Percentiles rank a stretch among this genome's conserved stretches.
These are phyloP conservation scores for Platichthys stellatus DNA, from an alignment of 2,113 vertebrate genomes.

Conservation along the genomic window DNA sequence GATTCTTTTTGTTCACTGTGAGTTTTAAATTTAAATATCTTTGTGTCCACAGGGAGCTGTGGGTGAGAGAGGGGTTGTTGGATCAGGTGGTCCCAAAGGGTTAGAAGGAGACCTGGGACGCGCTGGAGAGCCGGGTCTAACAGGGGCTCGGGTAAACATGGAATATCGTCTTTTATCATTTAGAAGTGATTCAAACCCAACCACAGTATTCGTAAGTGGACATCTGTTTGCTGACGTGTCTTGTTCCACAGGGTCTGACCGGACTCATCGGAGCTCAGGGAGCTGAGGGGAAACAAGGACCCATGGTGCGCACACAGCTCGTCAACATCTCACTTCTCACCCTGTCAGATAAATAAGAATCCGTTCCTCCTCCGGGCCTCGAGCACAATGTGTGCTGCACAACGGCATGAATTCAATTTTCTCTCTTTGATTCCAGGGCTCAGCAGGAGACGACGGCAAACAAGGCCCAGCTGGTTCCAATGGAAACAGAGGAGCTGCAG, in stretches of 20 bases:
- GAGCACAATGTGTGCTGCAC: neutral
- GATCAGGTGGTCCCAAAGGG: constrained; percentile 90
- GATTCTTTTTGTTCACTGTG: neutral
- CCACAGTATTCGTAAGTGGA: neutral
- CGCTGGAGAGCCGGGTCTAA: constrained; percentile 91
- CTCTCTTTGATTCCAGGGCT: constrained; percentile 80
- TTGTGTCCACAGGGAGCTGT: constrained; percentile 85
- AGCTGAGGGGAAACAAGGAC: constrained; percentile 93
- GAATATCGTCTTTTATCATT: neutral
- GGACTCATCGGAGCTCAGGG: constrained; percentile 92
- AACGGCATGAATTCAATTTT: neutral
- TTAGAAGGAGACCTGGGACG: constrained; percentile 92
- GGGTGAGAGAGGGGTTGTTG: constrained; percentile 90
- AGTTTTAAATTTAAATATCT: constrained; percentile 1
- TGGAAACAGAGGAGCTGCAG: constrained; percentile 89
- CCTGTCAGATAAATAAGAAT: neutral
- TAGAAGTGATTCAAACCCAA: neutral
- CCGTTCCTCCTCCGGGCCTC: neutral
- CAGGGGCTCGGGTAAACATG: constrained; percentile 91
- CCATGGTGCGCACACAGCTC: constrained; percentile 82
- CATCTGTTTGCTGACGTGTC: no score
- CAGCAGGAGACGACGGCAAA: constrained; percentile 92
- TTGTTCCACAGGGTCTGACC: constrained; percentile 87
- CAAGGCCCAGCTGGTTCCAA: constrained; percentile 89
- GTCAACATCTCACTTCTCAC: neutral